phyloP scores from a whole-genome alignment of 2,888 invertebrate genomes.

The Malacosoma neustria region DNA sequence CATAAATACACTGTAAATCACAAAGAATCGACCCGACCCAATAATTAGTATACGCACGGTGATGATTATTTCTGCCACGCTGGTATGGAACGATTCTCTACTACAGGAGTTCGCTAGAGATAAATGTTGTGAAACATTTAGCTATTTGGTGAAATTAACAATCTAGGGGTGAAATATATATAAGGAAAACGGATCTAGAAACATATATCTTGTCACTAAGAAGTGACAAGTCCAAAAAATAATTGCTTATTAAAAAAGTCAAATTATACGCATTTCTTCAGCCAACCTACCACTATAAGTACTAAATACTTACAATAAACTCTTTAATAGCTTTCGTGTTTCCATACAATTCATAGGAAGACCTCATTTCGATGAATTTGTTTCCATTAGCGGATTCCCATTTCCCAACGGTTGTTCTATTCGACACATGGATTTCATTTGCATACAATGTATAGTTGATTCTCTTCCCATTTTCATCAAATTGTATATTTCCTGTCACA shows the following conservation, averaged over 20 bases:
- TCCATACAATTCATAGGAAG: slow-evolving; percentile 51
- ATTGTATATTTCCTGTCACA: slow-evolving; percentile 79
- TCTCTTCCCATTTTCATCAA: slow-evolving; percentile 80
- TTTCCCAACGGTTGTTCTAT: slow-evolving; percentile 35
- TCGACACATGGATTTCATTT: slow-evolving; percentile 66
- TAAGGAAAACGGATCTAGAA: background rate
- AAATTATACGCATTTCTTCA: too few relatives aligned
- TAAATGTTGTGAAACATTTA: too few relatives aligned
- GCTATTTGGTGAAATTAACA: too few relatives aligned
- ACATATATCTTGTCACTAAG: background rate
- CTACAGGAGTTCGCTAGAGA: too few relatives aligned
- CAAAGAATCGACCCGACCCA: too few relatives aligned
- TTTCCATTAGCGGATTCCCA: slow-evolving; percentile 62
- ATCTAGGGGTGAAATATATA: too few relatives aligned
- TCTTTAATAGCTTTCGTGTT: slow-evolving; percentile 54
- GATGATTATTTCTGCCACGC: too few relatives aligned
- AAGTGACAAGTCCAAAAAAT: background rate
- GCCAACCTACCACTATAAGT: too few relatives aligned
- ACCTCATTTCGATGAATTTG: slow-evolving; percentile 68
- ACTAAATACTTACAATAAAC: slow-evolving; percentile 10
- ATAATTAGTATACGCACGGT: too few relatives aligned
- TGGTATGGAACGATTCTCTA: too few relatives aligned
- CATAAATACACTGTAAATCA: too few relatives aligned
- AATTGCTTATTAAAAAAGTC: background rate
- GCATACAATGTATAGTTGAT: slow-evolving; percentile 80